Evolutionary conservation across 2,797 vertebrate genomes (phyloP).

Genomic region (Channa striata): DNA sequence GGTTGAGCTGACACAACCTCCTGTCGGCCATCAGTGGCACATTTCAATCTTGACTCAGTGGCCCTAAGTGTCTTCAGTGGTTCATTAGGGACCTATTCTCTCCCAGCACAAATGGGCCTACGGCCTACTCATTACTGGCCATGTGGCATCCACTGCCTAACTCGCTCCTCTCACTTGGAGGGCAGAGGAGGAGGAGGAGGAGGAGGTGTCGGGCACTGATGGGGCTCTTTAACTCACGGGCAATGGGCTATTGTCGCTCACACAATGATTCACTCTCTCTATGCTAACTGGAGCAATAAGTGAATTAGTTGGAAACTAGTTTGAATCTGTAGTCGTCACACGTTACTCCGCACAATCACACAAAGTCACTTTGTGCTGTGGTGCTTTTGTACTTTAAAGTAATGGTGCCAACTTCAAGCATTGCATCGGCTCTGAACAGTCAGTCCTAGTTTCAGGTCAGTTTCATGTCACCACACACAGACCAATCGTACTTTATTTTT

Average conservation of each 20-base stretch:
- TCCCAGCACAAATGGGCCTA: slow-evolving; percentile 71
- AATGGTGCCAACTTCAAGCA: neutral
- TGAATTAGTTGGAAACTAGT: slow-evolving; percentile 69
- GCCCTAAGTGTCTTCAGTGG: slow-evolving; percentile 71
- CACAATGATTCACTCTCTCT: slow-evolving; percentile 67
- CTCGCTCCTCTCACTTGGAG: slow-evolving; percentile 58
- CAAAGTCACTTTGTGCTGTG: slow-evolving; percentile 13
- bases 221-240: slow-evolving; percentile 75
- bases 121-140: slow-evolving; percentile 77
- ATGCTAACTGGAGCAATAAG: slow-evolving; percentile 70
- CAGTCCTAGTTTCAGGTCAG: slow-evolving; percentile 9
- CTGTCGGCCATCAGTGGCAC: slow-evolving; percentile 69
- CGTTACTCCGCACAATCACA: slow-evolving; percentile 19
- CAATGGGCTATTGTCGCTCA: slow-evolving; percentile 74
- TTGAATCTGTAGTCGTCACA: slow-evolving; percentile 37
- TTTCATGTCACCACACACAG: slow-evolving; percentile 1
- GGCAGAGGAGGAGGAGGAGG: slow-evolving; percentile 34
- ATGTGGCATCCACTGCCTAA: slow-evolving; percentile 61
- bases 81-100: slow-evolving; percentile 79
- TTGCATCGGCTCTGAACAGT: neutral
- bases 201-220: slow-evolving; percentile 63
- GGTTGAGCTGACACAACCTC: slow-evolving; percentile 66
- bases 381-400: slow-evolving; percentile 24
- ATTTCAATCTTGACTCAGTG: slow-evolving; percentile 72
- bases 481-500: neutral